phyloP scores from a whole-genome alignment of 2,888 invertebrate species.

The Aspidiotus destructor region DNA sequence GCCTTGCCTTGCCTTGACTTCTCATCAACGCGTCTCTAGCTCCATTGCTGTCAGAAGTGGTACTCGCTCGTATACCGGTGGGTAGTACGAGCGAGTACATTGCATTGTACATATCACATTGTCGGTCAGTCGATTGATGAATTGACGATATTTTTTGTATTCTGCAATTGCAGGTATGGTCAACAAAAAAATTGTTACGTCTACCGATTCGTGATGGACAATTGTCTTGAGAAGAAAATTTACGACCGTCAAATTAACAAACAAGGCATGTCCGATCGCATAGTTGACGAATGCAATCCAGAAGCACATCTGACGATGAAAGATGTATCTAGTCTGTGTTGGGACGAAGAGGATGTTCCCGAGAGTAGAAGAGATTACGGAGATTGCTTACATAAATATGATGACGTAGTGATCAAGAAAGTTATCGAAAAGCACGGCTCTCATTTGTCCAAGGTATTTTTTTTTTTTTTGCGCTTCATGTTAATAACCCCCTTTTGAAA shows the following conservation, averaged over 20 bases:
- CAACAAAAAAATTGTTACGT: slow-evolving; percentile 91
- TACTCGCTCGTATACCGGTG: too few species aligned
- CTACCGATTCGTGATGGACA: slow-evolving; percentile 92
- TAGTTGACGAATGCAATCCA: slow-evolving; percentile 96
- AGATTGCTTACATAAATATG: slow-evolving; percentile 59
- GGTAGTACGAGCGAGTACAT: too few species aligned
- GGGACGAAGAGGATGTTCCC: slow-evolving; percentile 79
- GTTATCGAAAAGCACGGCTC: slow-evolving; percentile 46
- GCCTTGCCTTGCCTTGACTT: too few species aligned
- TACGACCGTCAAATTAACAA: slow-evolving; percentile 97
- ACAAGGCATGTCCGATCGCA: slow-evolving; percentile 95
- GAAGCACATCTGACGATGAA: slow-evolving; percentile 85
- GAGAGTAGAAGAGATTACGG: slow-evolving; percentile 61
- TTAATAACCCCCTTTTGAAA: neutral
- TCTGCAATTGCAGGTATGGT: slow-evolving; percentile 57
- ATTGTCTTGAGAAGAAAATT: slow-evolving; percentile 93
- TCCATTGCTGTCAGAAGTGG: too few species aligned
- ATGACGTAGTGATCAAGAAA: slow-evolving; percentile 73
- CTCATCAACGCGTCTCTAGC: too few species aligned
- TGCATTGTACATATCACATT: too few species aligned
- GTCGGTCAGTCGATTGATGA: too few species aligned
- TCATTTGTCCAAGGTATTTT: slow-evolving; percentile 46
- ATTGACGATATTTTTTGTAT: too few species aligned
- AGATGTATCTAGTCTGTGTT: slow-evolving; percentile 73
- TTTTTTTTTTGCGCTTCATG: slow-evolving; percentile 4